A percentile compares a stretch with the other conserved stretches of the same genome.
phyloP scores from a whole-genome alignment of 2,888 invertebrate species.

The Caenorhabditis uteleia region DNA sequence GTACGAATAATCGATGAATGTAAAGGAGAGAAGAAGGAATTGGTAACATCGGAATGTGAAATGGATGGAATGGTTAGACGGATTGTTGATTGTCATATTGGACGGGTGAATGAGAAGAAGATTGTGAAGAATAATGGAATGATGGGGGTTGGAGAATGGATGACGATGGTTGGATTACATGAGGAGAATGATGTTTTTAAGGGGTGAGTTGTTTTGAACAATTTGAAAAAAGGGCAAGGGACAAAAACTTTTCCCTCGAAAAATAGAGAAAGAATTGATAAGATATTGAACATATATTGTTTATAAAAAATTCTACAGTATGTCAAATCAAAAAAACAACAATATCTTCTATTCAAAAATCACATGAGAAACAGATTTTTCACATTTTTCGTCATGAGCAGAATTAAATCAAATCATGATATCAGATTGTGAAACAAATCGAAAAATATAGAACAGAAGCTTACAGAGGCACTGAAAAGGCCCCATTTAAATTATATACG shows the following conservation, averaged over 20 bases:
- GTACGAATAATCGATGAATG: conserved; percentile 12
- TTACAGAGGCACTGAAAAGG: no score
- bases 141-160: conserved; percentile 26
- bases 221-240: background rate
- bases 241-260: no score
- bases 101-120: conserved; percentile 4
- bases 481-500: no score
- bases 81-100: conserved; percentile 25
- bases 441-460: no score
- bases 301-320: background rate
- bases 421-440: no score
- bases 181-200: conserved; percentile 14
- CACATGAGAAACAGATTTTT: no score
- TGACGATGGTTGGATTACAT: conserved; percentile 18
- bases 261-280: background rate
- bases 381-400: no score
- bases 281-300: background rate
- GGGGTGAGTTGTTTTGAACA: conserved; percentile 9
- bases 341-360: no score
- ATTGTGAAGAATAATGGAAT: conserved; percentile 5
- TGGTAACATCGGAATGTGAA: conserved; percentile 9
- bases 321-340: no score
- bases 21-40: no score
- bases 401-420: no score
- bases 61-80: conserved; percentile 18